These are phyloP conservation scores for Myathropa florea DNA, from an alignment of 2,888 invertebrate genomes.

Conservation along the genomic window DNA sequence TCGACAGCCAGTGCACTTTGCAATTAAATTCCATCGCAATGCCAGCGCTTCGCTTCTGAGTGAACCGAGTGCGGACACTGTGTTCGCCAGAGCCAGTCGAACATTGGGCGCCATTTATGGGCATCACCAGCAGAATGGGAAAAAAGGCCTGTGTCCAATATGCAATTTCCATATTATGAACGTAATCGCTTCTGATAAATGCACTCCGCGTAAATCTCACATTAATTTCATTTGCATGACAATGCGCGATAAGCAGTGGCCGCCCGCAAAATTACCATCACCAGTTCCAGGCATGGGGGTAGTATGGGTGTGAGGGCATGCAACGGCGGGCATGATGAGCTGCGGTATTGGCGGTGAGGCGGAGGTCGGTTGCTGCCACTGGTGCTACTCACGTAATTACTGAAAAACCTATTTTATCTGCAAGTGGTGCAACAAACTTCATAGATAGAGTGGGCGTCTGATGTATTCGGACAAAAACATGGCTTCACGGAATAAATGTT, in stretches of 20 bases:
- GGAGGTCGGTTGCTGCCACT: neutral
- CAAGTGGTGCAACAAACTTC: slow-evolving; percentile 18
- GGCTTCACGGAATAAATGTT: neutral
- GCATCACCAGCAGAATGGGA: slow-evolving; percentile 10
- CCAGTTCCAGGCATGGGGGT: neutral
- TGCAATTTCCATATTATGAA: slow-evolving; percentile 60
- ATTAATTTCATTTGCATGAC: slow-evolving; percentile 64
- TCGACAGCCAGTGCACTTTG: slow-evolving; percentile 16
- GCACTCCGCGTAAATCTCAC: slow-evolving; percentile 57
- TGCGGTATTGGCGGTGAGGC: neutral
- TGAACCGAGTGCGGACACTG: neutral
- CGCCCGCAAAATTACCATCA: slow-evolving; percentile 55
- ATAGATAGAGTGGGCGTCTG: slow-evolving; percentile 1
- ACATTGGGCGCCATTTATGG: slow-evolving; percentile 39
- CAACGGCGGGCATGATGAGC: neutral
- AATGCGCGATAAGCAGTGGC: slow-evolving; percentile 61
- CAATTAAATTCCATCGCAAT: slow-evolving; percentile 31
- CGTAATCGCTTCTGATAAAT: slow-evolving; percentile 61
- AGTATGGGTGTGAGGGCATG: neutral
- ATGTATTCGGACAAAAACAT: neutral
- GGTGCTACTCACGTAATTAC: slow-evolving; percentile 37
- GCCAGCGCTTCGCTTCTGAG: neutral
- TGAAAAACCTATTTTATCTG: slow-evolving; percentile 23
- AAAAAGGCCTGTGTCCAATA: slow-evolving; percentile 53
- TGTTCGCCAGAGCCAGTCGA: neutral